These are phyloP conservation scores for Mastomys natalensis DNA, from an alignment of 2,113 vertebrate genomes.

Conservation along the genomic window DNA sequence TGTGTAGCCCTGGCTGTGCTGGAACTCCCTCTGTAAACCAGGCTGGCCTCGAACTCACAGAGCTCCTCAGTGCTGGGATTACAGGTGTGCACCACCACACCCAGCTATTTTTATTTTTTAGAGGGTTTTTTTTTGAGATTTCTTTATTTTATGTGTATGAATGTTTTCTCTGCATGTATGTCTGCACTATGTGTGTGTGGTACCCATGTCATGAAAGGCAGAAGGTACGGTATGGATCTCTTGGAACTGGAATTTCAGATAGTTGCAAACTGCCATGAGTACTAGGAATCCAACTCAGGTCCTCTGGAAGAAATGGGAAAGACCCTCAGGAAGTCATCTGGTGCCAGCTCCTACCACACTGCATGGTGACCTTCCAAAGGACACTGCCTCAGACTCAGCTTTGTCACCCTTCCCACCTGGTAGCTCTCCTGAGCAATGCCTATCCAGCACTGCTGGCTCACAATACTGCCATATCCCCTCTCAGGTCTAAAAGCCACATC, in stretches of 20 bases:
- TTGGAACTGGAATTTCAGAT: neutral
- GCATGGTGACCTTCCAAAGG: neutral
- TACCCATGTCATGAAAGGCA: neutral
- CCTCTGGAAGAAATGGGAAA: neutral
- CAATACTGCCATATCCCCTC: neutral
- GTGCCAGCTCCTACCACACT: rapidly evolving
- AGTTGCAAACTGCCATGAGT: neutral
- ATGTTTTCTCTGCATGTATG: neutral
- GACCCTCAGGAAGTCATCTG: rapidly evolving
- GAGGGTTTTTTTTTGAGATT: neutral
- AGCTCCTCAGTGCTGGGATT: neutral
- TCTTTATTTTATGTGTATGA: neutral
- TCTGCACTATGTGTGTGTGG: neutral
- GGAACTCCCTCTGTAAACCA: neutral
- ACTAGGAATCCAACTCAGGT: too few relatives aligned
- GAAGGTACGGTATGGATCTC: neutral
- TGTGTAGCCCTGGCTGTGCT: neutral
- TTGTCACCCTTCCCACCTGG: too few relatives aligned
- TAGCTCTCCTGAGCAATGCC: neutral
- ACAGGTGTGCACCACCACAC: neutral
- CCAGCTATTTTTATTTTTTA: neutral
- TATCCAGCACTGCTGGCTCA: neutral
- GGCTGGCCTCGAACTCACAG: neutral
- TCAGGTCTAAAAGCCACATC: rapidly evolving
- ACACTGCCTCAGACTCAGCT: neutral